Percentiles rank a stretch among this genome's conserved stretches.
These are phyloP conservation scores for Xylocampa areola DNA, from an alignment of 2,888 invertebrate genomes.

Conservation along the genomic window DNA sequence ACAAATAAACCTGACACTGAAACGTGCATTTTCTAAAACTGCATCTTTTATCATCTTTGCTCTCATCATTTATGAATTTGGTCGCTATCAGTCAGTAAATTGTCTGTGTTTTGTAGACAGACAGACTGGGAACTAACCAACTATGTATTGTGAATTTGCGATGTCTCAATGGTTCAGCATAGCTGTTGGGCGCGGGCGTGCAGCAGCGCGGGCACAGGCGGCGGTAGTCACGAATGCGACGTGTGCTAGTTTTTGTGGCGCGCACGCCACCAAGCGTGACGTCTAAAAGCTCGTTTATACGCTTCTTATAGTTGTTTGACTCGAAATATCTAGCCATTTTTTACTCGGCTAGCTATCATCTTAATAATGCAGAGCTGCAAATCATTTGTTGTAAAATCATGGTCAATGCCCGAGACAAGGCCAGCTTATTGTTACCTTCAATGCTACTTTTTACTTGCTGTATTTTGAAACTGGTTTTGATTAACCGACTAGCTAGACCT, in stretches of 20 bases:
- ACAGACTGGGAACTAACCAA: too few relatives aligned
- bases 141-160: conserved; percentile 17
- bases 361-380: conserved; percentile 77
- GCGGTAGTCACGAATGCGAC: conserved; percentile 74
- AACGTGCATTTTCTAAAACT: too few relatives aligned
- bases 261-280: conserved; percentile 81
- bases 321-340: conserved; percentile 74
- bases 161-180: conserved; percentile 48
- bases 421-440: conserved; percentile 70
- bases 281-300: conserved; percentile 86
- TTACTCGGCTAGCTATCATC: conserved; percentile 72
- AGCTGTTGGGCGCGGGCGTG: conserved; percentile 38
- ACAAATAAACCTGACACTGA: too few relatives aligned
- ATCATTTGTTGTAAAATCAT: conserved; percentile 74
- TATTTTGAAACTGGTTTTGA: conserved; percentile 40
- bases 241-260: conserved; percentile 80
- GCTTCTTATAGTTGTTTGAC: conserved; percentile 81
- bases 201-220: conserved; percentile 56
- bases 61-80: too few relatives aligned
- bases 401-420: conserved; percentile 79
- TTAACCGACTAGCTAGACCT: conserved; percentile 25
- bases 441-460: conserved; percentile 56
- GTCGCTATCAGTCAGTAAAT: too few relatives aligned
- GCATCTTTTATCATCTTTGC: too few relatives aligned
- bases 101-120: too few relatives aligned